phyloP scores from a whole-genome alignment of 1,140 invertebrate species.

The Drosophila equinoxialis region DNA sequence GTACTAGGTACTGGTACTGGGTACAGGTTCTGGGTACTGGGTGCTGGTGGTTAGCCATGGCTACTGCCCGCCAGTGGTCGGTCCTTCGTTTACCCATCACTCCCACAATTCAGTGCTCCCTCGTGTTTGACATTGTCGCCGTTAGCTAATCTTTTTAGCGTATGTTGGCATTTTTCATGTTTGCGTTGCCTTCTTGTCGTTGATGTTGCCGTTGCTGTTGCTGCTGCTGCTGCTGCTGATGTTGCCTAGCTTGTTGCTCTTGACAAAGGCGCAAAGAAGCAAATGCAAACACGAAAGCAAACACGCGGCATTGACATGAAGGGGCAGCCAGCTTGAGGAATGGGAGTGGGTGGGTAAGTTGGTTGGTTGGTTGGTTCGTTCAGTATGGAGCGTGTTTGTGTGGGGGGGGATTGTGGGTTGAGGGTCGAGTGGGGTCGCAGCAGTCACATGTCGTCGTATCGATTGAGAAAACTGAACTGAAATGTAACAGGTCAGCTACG shows the following conservation, averaged over 20 bases:
- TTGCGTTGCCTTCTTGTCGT: slow-evolving; percentile 44
- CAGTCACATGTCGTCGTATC: slow-evolving; percentile 57
- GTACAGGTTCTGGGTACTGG: slow-evolving; percentile 20
- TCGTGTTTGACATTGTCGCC: slow-evolving; percentile 80
- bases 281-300: slow-evolving; percentile 73
- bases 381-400: neutral
- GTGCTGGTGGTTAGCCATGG: slow-evolving; percentile 36
- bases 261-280: slow-evolving; percentile 60
- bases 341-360: neutral
- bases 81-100: slow-evolving; percentile 23
- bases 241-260: slow-evolving; percentile 50
- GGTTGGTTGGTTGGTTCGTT: no score
- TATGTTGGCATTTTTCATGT: slow-evolving; percentile 81
- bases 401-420: neutral
- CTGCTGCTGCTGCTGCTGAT: slow-evolving; percentile 52
- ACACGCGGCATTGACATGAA: slow-evolving; percentile 63
- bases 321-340: neutral
- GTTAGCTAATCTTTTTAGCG: slow-evolving; percentile 81
- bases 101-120: slow-evolving; percentile 22
- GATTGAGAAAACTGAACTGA: slow-evolving; percentile 51
- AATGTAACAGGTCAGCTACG: slow-evolving; percentile 71
- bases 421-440: slow-evolving; percentile 37
- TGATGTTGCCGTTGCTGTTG: slow-evolving; percentile 7
- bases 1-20: slow-evolving; percentile 17
- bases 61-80: slow-evolving; percentile 30